Evolutionary conservation across 2,888 invertebrate genomes (phyloP).

Genomic region (Dryomyza anilis): DNA sequence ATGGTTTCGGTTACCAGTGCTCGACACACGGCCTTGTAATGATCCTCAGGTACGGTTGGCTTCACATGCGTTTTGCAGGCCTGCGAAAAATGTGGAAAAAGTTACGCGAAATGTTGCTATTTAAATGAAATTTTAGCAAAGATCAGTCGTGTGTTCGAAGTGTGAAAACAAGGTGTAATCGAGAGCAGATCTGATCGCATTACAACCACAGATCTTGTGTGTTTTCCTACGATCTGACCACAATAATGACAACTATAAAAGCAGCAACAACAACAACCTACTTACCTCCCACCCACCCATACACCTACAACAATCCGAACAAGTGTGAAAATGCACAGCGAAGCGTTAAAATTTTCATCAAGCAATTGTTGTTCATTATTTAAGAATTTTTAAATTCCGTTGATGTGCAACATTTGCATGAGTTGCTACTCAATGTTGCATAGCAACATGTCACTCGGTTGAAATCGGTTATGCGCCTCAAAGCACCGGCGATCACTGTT

Average conservation of each 20-base stretch:
- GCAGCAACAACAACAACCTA: no score
- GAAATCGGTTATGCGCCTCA: background rate
- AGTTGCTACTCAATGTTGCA: slow-evolving; percentile 42
- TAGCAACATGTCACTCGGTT: slow-evolving; percentile 28
- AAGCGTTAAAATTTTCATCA: background rate
- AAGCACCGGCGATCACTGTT: background rate
- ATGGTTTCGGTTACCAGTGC: slow-evolving; percentile 90
- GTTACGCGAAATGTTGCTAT: no score
- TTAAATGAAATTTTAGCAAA: background rate
- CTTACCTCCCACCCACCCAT: no score
- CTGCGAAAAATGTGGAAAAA: no score
- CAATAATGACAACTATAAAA: no score
- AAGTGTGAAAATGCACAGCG: slow-evolving; percentile 7
- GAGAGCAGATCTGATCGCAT: background rate
- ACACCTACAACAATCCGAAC: no score
- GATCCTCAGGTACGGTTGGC: slow-evolving; percentile 62
- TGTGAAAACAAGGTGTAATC: background rate
- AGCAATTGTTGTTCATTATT: background rate
- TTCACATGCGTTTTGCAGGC: slow-evolving; percentile 64
- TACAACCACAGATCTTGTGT: background rate
- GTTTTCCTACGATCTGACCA: no score
- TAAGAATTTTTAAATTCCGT: background rate
- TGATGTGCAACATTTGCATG: background rate
- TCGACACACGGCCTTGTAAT: slow-evolving; percentile 88
- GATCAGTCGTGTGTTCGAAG: background rate